These are phyloP conservation scores for Leistus spinibarbis DNA, from an alignment of 2,888 invertebrate genomes.

Conservation along the genomic window DNA sequence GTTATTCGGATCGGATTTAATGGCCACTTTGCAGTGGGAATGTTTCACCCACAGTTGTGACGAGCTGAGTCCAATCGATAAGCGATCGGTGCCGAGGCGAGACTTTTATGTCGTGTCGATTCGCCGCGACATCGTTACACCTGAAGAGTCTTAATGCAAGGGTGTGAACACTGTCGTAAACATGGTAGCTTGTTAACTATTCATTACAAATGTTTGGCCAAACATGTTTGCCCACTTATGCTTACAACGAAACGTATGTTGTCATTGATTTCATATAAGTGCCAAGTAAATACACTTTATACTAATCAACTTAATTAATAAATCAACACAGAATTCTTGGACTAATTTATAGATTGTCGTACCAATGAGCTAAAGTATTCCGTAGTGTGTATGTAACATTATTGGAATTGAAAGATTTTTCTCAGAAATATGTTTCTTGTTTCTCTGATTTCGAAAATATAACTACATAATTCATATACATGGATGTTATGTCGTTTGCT, in stretches of 20 bases:
- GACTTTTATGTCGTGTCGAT: conserved; percentile 11
- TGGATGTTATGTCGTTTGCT: no score
- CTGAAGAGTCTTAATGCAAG: conserved; percentile 6
- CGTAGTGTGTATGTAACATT: no score
- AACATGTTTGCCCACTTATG: background rate
- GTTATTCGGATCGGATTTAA: background rate
- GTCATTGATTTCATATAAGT: no score
- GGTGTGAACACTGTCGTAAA: conserved; percentile 6
- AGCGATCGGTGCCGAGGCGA: background rate
- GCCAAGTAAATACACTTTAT: no score
- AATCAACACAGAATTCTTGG: no score
- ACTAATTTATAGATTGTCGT: no score
- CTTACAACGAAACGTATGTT: background rate
- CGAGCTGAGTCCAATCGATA: background rate
- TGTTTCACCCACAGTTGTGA: background rate
- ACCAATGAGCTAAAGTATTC: no score
- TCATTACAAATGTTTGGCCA: background rate
- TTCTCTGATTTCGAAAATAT: no score
- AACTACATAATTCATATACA: no score
- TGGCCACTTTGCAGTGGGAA: background rate
- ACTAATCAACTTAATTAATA: no score
- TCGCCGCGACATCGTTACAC: background rate
- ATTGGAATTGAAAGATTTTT: no score
- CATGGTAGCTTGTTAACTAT: background rate
- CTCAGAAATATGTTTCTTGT: no score